These are phyloP conservation scores for Drosophila mimica DNA, from an alignment of 2,888 invertebrate species.

Conservation along the genomic window DNA sequence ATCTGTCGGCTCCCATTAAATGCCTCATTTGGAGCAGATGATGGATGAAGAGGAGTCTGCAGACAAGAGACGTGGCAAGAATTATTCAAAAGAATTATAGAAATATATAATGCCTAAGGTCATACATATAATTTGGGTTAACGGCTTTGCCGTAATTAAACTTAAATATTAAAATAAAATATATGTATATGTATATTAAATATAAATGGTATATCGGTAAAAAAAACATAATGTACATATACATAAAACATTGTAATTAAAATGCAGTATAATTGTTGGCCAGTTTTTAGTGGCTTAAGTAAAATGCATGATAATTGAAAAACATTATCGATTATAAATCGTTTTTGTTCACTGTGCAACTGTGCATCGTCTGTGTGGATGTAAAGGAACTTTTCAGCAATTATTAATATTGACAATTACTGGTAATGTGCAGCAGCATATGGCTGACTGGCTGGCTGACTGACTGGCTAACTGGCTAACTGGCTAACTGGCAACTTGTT, in stretches of 20 bases:
- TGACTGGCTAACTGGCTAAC: no score
- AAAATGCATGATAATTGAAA: neutral
- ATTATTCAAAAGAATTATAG: neutral
- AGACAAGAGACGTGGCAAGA: neutral
- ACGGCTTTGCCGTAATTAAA: neutral
- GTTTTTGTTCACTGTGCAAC: slow-evolving; percentile 22
- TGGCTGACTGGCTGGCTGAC: slow-evolving; percentile 14
- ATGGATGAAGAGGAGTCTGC: neutral
- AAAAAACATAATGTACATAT: neutral
- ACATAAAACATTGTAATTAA: neutral
- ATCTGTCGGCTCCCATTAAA: neutral
- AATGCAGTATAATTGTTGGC: neutral
- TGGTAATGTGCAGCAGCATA: slow-evolving; percentile 63
- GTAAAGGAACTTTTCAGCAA: slow-evolving; percentile 58
- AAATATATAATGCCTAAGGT: neutral
- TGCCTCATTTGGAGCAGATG: neutral
- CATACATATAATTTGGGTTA: neutral
- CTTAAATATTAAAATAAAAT: neutral
- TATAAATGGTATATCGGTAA: neutral
- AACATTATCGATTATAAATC: neutral
- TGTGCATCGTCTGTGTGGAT: slow-evolving; percentile 7
- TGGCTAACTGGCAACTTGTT: slow-evolving; percentile 67
- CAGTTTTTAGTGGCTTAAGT: neutral
- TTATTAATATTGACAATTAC: slow-evolving; percentile 67
- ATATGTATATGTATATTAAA: neutral